Base-by-base conservation (phyloP, 1,140 invertebrate genomes). In the Coboldia fuscipes region DNA sequence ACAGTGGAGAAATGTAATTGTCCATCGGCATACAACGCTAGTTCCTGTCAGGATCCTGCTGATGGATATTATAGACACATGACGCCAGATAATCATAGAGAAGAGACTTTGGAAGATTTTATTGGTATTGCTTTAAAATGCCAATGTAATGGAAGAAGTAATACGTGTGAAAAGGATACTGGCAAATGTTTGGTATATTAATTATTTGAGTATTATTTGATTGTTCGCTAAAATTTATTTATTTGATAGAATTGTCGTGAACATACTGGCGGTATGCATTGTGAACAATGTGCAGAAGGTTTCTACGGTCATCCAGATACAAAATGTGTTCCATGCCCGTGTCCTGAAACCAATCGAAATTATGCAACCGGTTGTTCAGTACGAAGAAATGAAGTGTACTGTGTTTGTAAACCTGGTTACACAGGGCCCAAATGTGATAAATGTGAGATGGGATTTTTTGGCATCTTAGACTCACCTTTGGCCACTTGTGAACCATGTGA, bases 1-100 rank as follows among this genome's bases (percentile, higher is more conserved):
- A 83, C 86, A 2, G 72, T 97, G 6, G 93, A 97, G 58, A 60
- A 77, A 30, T 97, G 93, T 50, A 60, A 70, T n/a, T 89, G 84
- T 48, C 81, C 83, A 2, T 48, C 57, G 5, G 65, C 75, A 27
- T 90, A 86, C 54, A 70, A 71, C 41, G 70, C 77, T 1, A 68
- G 71, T 0, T 89, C 84, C 0, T 90, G 86, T 56, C 84, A 90
- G 50, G 66, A 89, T 51, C 84, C 89, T 0, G 83, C 74, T 20
- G 54, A 69, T 15, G 92, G 90, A 1, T 93, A 76, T 51, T 94
- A 72, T 44, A 63, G 84, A 12, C 75, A 70, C 61, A 60, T 63
- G 39, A 68, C 68, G 33, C 60, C 53, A 30, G 58, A 47, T 30
- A 57, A 57, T 30, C 45, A 54, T 14, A 45, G 45, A 24, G 48